phyloP scores from a whole-genome alignment of 2,113 vertebrate species.

The Stomatorhinus ivindoensis region DNA sequence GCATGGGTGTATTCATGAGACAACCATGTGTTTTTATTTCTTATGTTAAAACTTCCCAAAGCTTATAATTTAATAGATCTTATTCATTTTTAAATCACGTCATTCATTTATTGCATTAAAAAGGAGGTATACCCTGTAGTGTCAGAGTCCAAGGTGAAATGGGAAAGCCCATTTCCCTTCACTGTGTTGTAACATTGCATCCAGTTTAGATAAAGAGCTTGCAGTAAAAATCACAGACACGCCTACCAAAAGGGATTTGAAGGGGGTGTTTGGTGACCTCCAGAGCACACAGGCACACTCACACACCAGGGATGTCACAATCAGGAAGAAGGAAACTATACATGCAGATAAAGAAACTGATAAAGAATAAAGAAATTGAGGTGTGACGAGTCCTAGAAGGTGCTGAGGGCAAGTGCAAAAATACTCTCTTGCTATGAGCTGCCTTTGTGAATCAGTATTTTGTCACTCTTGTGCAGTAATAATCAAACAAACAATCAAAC shows the following conservation, averaged over 20 bases:
- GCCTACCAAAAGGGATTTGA: neutral
- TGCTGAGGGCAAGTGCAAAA: neutral
- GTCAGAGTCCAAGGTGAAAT: neutral
- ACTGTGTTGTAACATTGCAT: constrained; percentile 52
- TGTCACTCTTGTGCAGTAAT: neutral
- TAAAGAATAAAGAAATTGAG: neutral
- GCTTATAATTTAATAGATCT: neutral
- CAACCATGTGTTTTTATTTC: neutral
- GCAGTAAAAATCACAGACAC: neutral
- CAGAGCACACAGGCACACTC: neutral
- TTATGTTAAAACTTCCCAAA: neutral
- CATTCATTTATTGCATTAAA: neutral
- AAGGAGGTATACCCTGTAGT: neutral
- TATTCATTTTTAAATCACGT: neutral
- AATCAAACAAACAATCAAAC: neutral
- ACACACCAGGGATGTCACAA: neutral
- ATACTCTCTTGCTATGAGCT: neutral
- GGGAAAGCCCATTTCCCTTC: neutral
- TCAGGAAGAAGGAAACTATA: neutral
- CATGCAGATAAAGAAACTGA: neutral
- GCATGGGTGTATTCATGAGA: neutral
- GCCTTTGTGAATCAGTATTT: neutral
- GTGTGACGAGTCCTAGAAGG: neutral
- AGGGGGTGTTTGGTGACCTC: constrained; percentile 48
- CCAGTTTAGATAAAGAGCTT: constrained; percentile 41